Evolutionary conservation across 1,140 invertebrate species (phyloP), one percentile per base, ranked within the genome.

Genomic region (Bilobella aurantiaca): DNA sequence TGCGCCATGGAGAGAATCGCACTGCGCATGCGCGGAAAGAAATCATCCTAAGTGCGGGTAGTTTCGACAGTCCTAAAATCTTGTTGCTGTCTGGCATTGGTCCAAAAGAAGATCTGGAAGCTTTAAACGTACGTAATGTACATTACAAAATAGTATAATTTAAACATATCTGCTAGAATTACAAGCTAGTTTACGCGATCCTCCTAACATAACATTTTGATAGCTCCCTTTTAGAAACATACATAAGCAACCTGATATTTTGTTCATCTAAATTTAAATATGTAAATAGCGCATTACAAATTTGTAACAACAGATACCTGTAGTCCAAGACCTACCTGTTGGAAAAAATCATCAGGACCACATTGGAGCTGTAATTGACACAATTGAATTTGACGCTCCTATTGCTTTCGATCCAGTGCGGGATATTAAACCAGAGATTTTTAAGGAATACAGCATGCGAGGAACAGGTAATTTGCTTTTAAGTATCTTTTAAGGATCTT

Each of bases 21-120:
- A 58, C 57, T 28, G 25, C 27, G 25, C 16, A 31, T 30, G 64
- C 58, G 2, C 12, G 30, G 21, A 32, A 58, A 27, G 58, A 66
- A 62, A 68, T 76, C 0, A 75, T 77, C 56, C 18, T 79, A 8
- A 76, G 71, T 2, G 77, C 75, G 14, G 78, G 78, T 2, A 68
- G 73, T 0, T 67, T 79, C 16, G 71, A 72, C 31, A 73, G 74
- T 2, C 75, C 78, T 3, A 74, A 79, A 66, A 42, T 82, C 21
- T 68, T 83, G 5, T 76, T 83, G 75, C 68, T 81, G 1, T 81
- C 78, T 30, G 81, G 80, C 23, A 73, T 82, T 46, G 81, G 81
- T 27, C 79, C 80, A 0, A 73, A 67, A 31, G 65, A 75, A 2
- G 74, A 81, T 65, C 69, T 81, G 16, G 32, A 75, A 5, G 14